phyloP scores from a whole-genome alignment of 2,797 vertebrate species.

The Morus bassanus region DNA sequence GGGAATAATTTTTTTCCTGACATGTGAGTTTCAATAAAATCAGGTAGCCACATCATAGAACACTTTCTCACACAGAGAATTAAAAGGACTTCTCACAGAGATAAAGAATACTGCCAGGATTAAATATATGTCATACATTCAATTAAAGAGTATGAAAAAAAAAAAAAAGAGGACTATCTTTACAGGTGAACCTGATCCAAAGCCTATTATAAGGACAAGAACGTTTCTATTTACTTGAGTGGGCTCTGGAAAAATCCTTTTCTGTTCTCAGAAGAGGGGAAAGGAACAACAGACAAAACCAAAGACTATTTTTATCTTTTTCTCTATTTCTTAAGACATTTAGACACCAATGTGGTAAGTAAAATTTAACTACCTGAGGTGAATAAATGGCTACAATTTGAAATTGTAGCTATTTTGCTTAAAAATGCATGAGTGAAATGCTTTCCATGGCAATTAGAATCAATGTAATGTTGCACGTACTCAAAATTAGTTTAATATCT shows the following conservation, averaged over 20 bases:
- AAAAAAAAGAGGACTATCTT: neutral
- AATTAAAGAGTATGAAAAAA: neutral
- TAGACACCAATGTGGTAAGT: neutral
- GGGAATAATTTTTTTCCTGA: conserved; percentile 35
- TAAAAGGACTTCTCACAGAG: conserved; percentile 42
- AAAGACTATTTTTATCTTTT: neutral
- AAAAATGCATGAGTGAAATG: neutral
- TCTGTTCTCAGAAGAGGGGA: neutral
- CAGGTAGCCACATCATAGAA: conserved; percentile 45
- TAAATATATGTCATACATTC: conserved; percentile 33
- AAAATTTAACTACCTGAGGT: neutral
- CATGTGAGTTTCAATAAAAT: conserved; percentile 51
- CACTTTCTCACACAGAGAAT: conserved; percentile 45
- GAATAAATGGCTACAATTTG: neutral
- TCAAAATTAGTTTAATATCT: conserved; percentile 27
- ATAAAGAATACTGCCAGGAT: conserved; percentile 32
- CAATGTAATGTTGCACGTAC: conserved; percentile 32
- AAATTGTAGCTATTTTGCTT: neutral
- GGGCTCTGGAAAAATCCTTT: neutral
- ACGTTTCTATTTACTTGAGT: neutral
- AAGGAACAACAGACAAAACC: neutral
- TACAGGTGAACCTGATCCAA: neutral
- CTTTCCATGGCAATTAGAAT: conserved; percentile 21
- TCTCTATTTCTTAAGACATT: neutral
- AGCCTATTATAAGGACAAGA: neutral